Percentiles rank a stretch among this genome's conserved stretches.
Evolutionary conservation across 2,797 vertebrate genomes (phyloP).

Genomic region (Nyctalus aviator): DNA sequence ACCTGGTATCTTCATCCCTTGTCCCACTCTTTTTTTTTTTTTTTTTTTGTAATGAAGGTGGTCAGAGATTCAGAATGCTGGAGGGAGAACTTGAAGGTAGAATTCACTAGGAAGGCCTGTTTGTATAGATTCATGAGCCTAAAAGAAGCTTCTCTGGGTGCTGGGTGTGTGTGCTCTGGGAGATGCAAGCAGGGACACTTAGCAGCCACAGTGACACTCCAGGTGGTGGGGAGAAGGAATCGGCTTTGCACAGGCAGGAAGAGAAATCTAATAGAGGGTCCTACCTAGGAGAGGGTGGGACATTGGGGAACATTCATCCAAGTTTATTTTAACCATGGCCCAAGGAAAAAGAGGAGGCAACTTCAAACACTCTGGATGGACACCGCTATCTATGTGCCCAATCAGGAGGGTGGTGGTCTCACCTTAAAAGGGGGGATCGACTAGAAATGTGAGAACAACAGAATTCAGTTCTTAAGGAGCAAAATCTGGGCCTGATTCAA

Average conservation of each 20-base stretch:
- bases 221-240: neutral
- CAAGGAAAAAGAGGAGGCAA: neutral
- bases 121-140: neutral
- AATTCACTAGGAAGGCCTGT: neutral
- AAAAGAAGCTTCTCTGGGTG: neutral
- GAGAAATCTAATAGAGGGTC: neutral
- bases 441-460: neutral
- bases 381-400: neutral
- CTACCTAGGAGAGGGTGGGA: neutral
- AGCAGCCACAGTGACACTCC: neutral
- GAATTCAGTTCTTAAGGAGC: neutral
- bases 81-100: neutral
- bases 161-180: neutral
- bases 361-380: neutral
- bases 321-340: conserved; percentile 25
- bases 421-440: neutral
- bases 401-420: neutral
- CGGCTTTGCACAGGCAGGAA: neutral
- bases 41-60: too few relatives aligned
- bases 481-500: neutral
- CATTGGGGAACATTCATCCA: neutral
- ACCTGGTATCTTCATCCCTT: neutral
- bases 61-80: neutral
- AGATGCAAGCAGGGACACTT: neutral
- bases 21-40: too few relatives aligned